Evolutionary conservation across 2,888 invertebrate species (phyloP), one percentile per base, ranked within the genome.

Genomic region (Eupsilia transversa): DNA sequence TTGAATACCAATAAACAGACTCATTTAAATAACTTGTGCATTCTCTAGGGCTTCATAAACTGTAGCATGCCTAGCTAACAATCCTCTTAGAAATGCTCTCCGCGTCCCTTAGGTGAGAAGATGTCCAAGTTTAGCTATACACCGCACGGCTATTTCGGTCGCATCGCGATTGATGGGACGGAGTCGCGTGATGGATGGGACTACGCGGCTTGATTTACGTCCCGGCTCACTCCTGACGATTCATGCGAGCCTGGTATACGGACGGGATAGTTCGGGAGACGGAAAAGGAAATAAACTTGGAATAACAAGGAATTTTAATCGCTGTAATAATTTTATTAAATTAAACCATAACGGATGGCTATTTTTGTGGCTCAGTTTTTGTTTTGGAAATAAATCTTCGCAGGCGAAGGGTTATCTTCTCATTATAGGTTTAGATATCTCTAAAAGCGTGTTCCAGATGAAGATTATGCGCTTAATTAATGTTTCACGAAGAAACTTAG

Each of bases 151-250:
- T 96, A 96, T 96, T 96, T 94, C 93, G 89, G 95, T 92, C 90
- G 73, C 80, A 67, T 71, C 83, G 83, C 89, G 93, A 96, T 96
- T 95, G 95, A 96, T 96, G 95, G 93, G 89, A 87, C 91, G 90
- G 87, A 92, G 90, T 86, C 87, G 87, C 94, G 91, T 96, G 96
- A 96, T 96, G 94, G 95, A 96, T 96, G 93, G 91, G 84, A 83
- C 88, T 89, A 86, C 91, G 92, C 84, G 87, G 84, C 92, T 91
- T 96, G 96, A 96, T 96, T 96, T 96, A 96, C 94, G 93, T 89
- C 85, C 86, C 84, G 83, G 89, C 90, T 91, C 85, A 91, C 94
- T 92, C 92, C 91, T 83, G 79, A 88, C 91, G 90, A 92, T 91
- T 93, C 93, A 93, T 94, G 94, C 83, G 88, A 84, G 86, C 94